These are phyloP conservation scores for Pinna nobilis DNA, from an alignment of 1,140 invertebrate species.

Conservation along the genomic window DNA sequence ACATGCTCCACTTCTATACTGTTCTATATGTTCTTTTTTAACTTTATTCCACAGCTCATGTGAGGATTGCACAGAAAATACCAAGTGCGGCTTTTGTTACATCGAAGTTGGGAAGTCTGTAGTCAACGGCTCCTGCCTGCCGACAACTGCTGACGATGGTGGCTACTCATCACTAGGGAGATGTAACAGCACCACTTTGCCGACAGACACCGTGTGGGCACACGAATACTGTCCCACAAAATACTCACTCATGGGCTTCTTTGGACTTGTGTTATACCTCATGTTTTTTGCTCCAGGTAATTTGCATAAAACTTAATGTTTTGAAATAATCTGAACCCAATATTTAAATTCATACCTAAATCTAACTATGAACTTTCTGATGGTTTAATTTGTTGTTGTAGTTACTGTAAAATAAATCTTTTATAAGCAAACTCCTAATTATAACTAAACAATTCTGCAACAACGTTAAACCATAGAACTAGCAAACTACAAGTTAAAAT, in stretches of 20 bases:
- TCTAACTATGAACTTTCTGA: no score
- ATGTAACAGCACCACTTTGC: conserved; percentile 56
- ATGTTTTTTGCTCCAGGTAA: conserved; percentile 78
- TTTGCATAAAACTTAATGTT: no score
- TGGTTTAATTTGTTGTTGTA: no score
- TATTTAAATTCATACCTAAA: no score
- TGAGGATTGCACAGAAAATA: conserved; percentile 60
- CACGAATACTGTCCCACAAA: conserved; percentile 76
- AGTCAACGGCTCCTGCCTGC: conserved; percentile 65
- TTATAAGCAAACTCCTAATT: no score
- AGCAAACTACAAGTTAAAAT: no score
- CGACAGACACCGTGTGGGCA: conserved; percentile 65
- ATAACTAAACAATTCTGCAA: no score
- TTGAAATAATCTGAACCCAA: no score
- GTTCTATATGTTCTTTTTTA: background rate
- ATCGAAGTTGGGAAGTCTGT: conserved; percentile 42
- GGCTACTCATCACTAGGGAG: conserved; percentile 41
- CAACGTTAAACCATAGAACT: no score
- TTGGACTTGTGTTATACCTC: conserved; percentile 76
- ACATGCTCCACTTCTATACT: no score
- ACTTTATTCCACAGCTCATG: conserved; percentile 56
- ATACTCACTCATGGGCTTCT: conserved; percentile 77
- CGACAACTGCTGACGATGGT: conserved; percentile 15
- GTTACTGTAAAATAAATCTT: no score
- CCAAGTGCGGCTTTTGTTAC: conserved; percentile 66